Base-by-base conservation (phyloP, 2,113 vertebrate genomes). In the Bubo scandiacus region DNA sequence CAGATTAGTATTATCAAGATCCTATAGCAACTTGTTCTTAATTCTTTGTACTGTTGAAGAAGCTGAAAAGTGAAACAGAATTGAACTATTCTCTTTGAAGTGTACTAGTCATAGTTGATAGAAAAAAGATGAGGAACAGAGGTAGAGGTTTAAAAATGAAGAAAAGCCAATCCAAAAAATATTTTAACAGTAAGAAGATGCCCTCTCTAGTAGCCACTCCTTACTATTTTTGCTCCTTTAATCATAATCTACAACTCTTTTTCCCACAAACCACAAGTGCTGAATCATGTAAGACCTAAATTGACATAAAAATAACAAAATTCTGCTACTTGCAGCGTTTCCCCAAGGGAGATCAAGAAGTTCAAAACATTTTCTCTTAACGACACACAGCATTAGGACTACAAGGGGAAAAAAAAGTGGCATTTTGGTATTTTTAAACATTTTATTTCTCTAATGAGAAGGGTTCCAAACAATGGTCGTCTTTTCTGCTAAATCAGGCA, bases 231-330 rank as follows among this genome's bases (percentile, higher is more conserved):
- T 96, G 94, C 59, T 78, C 84, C 95, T 95, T 79, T 70, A 96
- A 95, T 96, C 94, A 95, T 86, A 90, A 92, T 93, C 87, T 80
- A 85, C 80, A 84, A 90, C 51, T 65, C 49, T 47, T 89, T 95
- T 93, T 85, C 94, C 94, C 94, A 96, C 92, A 92, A 95, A 94
- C 96, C 88, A 61, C 90, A 88, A 32, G 75, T 95, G 81, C 93
- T 96, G 95, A 96, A 97, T 97, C 96, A 97, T 67, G 83, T 91
- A 93, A 95, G 78, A 89, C 91, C 87, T 94, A 89, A 84, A 94
- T 0, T 94, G 90, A 95, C 92, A 91, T 70, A 94, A 95, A 94
- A 96, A 92, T 65, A 97, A 96, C 87, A 95, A 91, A 89, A 88
- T 94, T 90, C 84, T 88, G 90, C 93, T 94, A 86, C 91, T 95